These are phyloP conservation scores for Leptogaster cylindrica DNA, from an alignment of 2,888 invertebrate species.

Conservation along the genomic window DNA sequence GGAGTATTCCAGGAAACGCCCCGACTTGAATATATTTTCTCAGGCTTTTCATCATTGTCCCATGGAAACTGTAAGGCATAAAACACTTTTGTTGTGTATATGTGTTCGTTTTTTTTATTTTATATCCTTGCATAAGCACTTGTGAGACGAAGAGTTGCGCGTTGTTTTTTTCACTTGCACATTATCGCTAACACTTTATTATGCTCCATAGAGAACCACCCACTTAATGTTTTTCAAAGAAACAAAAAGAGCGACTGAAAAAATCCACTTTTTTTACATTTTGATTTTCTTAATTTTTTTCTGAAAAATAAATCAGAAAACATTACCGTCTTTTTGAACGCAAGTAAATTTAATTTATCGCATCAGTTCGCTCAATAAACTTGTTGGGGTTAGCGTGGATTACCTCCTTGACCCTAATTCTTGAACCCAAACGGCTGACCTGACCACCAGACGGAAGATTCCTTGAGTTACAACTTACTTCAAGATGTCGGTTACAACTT, in stretches of 20 bases:
- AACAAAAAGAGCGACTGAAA: not conserved
- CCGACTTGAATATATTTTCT: not conserved
- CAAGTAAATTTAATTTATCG: not conserved
- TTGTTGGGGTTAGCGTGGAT: not conserved
- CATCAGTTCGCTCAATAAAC: not conserved
- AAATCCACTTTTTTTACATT: not conserved
- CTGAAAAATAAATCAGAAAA: not conserved
- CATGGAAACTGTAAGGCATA: not conserved
- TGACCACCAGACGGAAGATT: not conserved
- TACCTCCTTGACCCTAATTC: not conserved
- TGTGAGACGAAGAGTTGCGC: not conserved
- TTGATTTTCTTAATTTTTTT: not conserved
- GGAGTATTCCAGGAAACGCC: constrained; percentile 3
- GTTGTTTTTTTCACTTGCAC: not conserved
- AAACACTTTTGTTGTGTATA: not conserved
- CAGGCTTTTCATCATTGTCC: not conserved
- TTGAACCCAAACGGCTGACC: not conserved
- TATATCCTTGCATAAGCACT: not conserved
- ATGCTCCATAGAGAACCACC: not conserved
- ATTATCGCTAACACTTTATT: not conserved
- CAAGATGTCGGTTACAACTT: not conserved
- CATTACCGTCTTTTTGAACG: not conserved
- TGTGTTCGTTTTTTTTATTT: not conserved
- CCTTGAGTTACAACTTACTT: not conserved
- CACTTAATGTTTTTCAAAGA: not conserved